Evolutionary conservation across 2,888 invertebrate species (phyloP), one percentile per base, ranked within the genome.

Genomic region (Rhaphigaster nebulosa): DNA sequence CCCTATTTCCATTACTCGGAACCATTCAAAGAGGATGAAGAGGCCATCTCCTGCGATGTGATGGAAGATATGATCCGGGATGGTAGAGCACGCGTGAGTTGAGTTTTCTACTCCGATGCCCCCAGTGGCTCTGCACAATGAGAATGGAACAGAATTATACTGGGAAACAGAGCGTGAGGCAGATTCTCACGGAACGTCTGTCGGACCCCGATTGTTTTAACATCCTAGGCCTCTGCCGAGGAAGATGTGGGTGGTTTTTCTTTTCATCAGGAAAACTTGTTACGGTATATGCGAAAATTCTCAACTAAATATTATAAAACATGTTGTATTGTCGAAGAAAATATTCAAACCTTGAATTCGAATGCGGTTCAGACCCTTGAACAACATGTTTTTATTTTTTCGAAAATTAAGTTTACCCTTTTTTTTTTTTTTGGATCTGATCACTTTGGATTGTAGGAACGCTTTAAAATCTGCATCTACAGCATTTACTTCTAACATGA

Each of bases 101-200:
- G 84, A 41, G 84, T 50, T 84, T 84, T 80, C 80, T 84, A 50
- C 84, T 3, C 84, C 26, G 84, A 84, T 84, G 84, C 84, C 84
- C 84, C 26, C 84, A n/a, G 45, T 84, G 84, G 84, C 84, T 50
- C 84, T n/a, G 45, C 45, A 84, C 84, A 84, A 84, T 84, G 84
- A 84, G 84, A 50, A 84, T 84, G 84, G 84, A 84, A 84, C 84
- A n/a, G 84, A 84, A 84, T 84, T 84, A 84, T 45, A 45, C 45
- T 84, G 84, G 45, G 84, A 84, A 84, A 84, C 84, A 50, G 84
- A 50, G 84, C 84, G 84, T 84, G 84, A 84, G 84, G 84, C 84
- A 41, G 45, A 41, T 84, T 84, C 84, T 84, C 84, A 84, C 84
- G 45, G 84, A 13, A 41, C 23, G 84, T 84, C 84, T 45, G 45